Evolutionary conservation across 2,113 vertebrate genomes (phyloP), one percentile per base, ranked within the genome.

Genomic region (Octodon degus): DNA sequence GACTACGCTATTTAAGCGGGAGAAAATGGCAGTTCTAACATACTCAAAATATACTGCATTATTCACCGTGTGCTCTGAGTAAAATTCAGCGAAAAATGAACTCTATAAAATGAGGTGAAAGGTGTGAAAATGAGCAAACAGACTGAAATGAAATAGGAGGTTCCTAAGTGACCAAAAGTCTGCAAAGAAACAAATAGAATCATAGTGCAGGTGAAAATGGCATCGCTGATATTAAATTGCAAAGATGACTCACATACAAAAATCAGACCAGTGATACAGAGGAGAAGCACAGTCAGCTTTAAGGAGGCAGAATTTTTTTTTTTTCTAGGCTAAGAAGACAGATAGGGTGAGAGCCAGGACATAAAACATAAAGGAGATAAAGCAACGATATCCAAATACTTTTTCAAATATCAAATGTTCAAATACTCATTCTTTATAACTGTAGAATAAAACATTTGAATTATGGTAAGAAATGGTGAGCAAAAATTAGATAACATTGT

Each of bases 11-110:
- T 87, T 96, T 96, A 97, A 95, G 76, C 86, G 58, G 81, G 53
- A 89, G 63, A 86, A 63, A 70, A 83, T 86, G 88, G 37, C 63
- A 86, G 77, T 93, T 91, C 68, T 70, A 93, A 32, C 53, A 86
- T 53, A 74, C 88, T 96, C 92, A 93, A 96, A 95, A 97, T 97
- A 90, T 6, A 86, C 60, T 53, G 76, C 53, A 94, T 90, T 92
- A 94, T 97, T 94, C 95, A 94, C 82, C 60, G 47, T 68, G 86
- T 76, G 55, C 62, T 94, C 92, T 90, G 32, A 74, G 50, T 80
- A 74, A 87, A 92, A 90, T 67, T 86, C 89, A 90, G 86, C 32
- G 70, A 63, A 89, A 92, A 87, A 53, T 86, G 74, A 95, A 95
- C 81, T 80, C 81, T 90, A n/a, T 58, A 94, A 93, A 95, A 81